Evolutionary conservation across 2,888 invertebrate genomes (phyloP), one percentile per base, ranked within the genome.

Genomic region (Gisinianus flammeolus): DNA sequence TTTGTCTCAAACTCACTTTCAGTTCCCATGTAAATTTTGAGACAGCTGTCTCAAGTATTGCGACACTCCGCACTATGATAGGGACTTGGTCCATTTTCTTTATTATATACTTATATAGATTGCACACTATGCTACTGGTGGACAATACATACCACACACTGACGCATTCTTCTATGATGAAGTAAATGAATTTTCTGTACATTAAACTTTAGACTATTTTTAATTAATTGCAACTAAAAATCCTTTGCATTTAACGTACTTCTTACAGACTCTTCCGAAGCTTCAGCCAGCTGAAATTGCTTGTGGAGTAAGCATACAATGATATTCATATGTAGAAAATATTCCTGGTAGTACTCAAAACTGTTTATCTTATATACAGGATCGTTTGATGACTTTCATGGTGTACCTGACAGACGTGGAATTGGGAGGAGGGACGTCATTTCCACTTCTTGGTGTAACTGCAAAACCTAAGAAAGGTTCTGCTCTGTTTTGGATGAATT

Each of bases 401-500:
- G 4, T 31, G 12, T 68, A 84, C 81, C 67, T 84, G 33, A 84
- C 78, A 56, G 83, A 85, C 64, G 85, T 85, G 8, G 82, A 82
- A 70, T 56, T 78, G 64, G 86, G 86, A 12, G 86, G 86, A 19
- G 84, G 85, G 22, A 86, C 86, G 0, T 85, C 84, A 30, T 86
- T 86, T 81, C 86, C 86, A 3, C 79, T 84, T 31, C 76, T 86
- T 16, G 85, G 85, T 35, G 84, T 85, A 0, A 82, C 85, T 0
- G 84, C 86, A 28, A 80, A 80, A 78, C 86, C 86, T 0, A 24
- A 78, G 2, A 85, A 83, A 86, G 88, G 88, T 2, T 85, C 86
- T 2, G 87, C 88, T 30, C 87, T 87, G 26, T 88, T 88, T 81
- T 88, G 88, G 88, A 87, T 86, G 80, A 88, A 88, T 84, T 80